phyloP scores from a whole-genome alignment of 2,113 vertebrate genomes.

The Carollia perspicillata region DNA sequence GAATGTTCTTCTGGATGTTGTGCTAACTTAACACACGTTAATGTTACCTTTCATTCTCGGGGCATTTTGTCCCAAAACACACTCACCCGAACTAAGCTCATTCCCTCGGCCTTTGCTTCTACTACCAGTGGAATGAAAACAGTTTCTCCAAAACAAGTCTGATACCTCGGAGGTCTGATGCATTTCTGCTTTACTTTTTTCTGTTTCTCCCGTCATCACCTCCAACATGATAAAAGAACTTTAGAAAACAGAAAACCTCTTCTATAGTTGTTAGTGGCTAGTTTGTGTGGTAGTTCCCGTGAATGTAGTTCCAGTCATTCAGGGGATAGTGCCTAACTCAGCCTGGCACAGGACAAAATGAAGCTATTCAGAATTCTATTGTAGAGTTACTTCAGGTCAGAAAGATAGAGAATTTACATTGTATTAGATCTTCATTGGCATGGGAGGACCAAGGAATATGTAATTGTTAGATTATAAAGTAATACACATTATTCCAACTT shows the following conservation, averaged over 20 bases:
- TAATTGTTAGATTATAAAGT: not conserved
- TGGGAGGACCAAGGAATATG: not conserved
- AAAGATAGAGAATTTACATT: not conserved
- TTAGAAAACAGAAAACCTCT: not conserved
- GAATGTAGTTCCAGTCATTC: constrained; percentile 10
- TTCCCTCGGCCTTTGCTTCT: not conserved
- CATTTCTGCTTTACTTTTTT: not conserved
- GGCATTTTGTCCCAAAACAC: not conserved
- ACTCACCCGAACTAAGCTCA: not conserved
- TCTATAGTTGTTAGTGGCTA: not conserved
- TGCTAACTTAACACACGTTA: not conserved
- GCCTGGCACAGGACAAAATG: not conserved
- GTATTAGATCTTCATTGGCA: not conserved
- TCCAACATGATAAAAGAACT: not conserved
- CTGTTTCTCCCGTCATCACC: not conserved
- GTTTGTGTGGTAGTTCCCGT: not conserved
- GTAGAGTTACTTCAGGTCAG: not conserved
- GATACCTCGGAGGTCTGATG: not conserved
- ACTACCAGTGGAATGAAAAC: not conserved
- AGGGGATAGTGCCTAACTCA: not conserved
- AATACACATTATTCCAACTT: not conserved
- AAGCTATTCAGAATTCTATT: not conserved
- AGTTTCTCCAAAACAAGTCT: not conserved
- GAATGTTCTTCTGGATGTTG: not conserved
- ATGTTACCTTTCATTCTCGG: not conserved